Base-by-base conservation (phyloP, 2,113 vertebrate species). In the Psophia crepitans region DNA sequence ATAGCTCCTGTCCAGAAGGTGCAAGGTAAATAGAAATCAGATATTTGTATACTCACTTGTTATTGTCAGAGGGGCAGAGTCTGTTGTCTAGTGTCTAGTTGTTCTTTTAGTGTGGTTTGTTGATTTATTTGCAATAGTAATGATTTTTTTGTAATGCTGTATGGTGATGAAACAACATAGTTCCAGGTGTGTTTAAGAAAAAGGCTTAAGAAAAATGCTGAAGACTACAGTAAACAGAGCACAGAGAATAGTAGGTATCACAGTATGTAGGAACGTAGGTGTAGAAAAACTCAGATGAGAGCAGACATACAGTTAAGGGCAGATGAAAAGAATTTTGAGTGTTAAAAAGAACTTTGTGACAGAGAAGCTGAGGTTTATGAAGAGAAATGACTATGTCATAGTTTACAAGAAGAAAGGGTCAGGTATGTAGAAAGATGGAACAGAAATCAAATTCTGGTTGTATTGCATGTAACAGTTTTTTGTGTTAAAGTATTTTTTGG, bases 1-100 rank as follows among this genome's bases (percentile, higher is more conserved):
- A 99, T 98, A 98, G 96, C 98, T 99, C 99, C 97, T 99, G 99
- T 96, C 98, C 99, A 96, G 98, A 98, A 94, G 98, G 98, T 95
- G 98, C 99, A 97, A 99, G 99, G 99, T 99, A 98, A 98, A 90
- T 17, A 28, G 20, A 85, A 12, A 48, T 43, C 14, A 54, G 15
- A 4, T 39, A 11, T 22, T 44, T 84, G 8, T 43, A 6, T n/a
- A 10, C 53, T 71, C 15, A 24, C 9, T 89, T 78, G 9, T 33
- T 75, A 2, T 26, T 74, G 13, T 73, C 9, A 33, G 32, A 88
- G 30, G 16, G 53, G 30, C 5, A 12, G 9, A 46, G 24, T 76
- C 83, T 43, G 18, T 70, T 77, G 12, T 43, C 21, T 46, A 39
- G 23, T 63, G 35, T 68, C 10, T 48, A 35, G 18, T 16, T 17